phyloP scores from a whole-genome alignment of 2,113 vertebrate species.

The Noctilio leporinus region DNA sequence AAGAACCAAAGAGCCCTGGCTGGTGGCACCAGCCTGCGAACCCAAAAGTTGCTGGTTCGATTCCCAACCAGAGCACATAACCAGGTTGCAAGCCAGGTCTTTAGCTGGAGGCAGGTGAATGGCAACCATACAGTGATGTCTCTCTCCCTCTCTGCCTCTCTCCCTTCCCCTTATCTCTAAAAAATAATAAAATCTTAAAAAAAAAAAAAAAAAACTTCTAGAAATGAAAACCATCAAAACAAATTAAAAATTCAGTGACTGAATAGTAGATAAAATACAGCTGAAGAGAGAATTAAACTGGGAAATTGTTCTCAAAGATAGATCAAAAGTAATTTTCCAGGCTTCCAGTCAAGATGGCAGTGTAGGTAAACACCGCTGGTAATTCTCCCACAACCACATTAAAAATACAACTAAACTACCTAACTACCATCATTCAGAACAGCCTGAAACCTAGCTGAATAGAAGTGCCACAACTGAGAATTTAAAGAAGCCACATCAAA shows the following conservation, averaged over 20 bases:
- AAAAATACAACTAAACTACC: not conserved
- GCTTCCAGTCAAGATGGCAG: not conserved
- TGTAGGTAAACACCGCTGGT: not conserved
- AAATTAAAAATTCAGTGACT: not conserved
- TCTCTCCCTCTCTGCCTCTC: too few relatives aligned
- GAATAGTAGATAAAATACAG: not conserved
- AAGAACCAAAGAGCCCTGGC: too few relatives aligned
- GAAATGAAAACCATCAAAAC: not conserved
- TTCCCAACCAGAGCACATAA: too few relatives aligned
- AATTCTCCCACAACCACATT: not conserved
- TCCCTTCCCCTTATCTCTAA: too few relatives aligned
- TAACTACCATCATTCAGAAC: not conserved
- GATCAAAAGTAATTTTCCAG: slow-evolving; percentile 7
- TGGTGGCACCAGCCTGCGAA: too few relatives aligned
- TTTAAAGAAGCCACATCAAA: not conserved
- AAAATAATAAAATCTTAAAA: too few relatives aligned
- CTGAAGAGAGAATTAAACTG: not conserved
- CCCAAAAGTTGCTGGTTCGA: too few relatives aligned
- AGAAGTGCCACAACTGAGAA: not conserved
- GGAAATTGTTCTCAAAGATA: not conserved
- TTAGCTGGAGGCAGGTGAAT: too few relatives aligned
- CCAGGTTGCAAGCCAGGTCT: too few relatives aligned
- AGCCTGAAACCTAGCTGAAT: too few relatives aligned
- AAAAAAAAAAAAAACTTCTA: not conserved
- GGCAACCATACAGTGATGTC: too few relatives aligned